phyloP scores from a whole-genome alignment of 2,888 invertebrate genomes.

The Molorchus minor region DNA sequence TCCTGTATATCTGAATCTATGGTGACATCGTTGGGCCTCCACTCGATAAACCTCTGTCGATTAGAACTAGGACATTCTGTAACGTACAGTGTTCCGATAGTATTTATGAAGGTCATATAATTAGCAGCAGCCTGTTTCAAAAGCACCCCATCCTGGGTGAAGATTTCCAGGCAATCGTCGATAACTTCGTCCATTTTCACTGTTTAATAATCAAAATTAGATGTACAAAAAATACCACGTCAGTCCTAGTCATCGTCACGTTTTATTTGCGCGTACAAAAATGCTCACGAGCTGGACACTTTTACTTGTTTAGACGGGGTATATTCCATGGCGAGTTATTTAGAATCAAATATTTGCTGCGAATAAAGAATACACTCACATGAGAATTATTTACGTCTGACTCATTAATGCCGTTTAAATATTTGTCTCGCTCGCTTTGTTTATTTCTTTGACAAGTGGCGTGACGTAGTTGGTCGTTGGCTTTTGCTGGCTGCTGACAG shows the following conservation, averaged over 20 bases:
- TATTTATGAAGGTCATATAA: constrained; percentile 68
- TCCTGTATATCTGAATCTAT: constrained; percentile 81
- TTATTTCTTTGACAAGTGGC: constrained; percentile 8
- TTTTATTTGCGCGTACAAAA: constrained; percentile 2
- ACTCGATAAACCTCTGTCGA: constrained; percentile 71
- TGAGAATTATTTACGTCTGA: constrained; percentile 1
- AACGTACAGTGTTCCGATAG: constrained; percentile 74
- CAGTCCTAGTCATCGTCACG: constrained; percentile 18
- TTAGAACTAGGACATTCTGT: constrained; percentile 68
- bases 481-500: no score
- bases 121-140: constrained; percentile 73
- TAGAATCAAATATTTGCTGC: constrained; percentile 8
- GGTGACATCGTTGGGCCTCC: constrained; percentile 83
- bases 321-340: constrained; percentile 1
- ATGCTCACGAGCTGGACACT: not conserved
- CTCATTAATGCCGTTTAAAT: constrained; percentile 2
- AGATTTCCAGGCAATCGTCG: constrained; percentile 68
- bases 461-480: no score
- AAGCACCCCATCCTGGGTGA: constrained; percentile 82
- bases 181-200: constrained; percentile 47
- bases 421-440: constrained; percentile 1
- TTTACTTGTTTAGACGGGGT: constrained; percentile 7
- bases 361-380: not conserved
- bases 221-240: not conserved
- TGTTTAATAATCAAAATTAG: constrained; percentile 3